A percentile compares a stretch with the other conserved stretches of the same genome.
phyloP scores from a whole-genome alignment of 2,797 vertebrate species.

The Galagoides demidoff region DNA sequence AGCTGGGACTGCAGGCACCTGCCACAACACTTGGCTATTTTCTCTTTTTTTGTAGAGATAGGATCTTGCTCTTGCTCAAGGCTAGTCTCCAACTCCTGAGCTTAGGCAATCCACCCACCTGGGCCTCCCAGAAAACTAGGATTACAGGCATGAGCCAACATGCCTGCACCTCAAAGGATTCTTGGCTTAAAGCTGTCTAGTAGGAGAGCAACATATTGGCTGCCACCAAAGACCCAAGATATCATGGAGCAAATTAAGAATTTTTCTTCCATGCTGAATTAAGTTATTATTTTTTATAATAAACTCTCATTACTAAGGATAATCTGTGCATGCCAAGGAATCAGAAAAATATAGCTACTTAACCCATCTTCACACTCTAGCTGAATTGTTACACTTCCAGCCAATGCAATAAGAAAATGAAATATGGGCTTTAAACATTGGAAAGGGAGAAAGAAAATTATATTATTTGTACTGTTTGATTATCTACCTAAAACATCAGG shows the following conservation, averaged over 20 bases:
- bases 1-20: too few relatives aligned
- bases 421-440: not conserved
- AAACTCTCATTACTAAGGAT: not conserved
- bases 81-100: too few relatives aligned
- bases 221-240: not conserved
- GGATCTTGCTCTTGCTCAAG: too few relatives aligned
- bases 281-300: slow-evolving; percentile 11
- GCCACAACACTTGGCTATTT: too few relatives aligned
- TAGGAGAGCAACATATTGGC: not conserved
- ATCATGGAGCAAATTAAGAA: not conserved
- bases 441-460: not conserved
- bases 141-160: too few relatives aligned
- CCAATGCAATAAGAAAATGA: slow-evolving; percentile 4
- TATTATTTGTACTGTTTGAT: not conserved
- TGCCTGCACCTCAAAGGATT: not conserved
- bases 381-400: not conserved
- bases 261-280: not conserved
- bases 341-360: not conserved
- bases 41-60: too few relatives aligned
- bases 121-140: too few relatives aligned
- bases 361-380: not conserved
- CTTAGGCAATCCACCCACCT: too few relatives aligned
- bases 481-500: not conserved
- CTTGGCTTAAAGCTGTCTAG: not conserved
- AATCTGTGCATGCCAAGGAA: not conserved